A percentile compares a stretch with the other conserved stretches of the same genome.
Evolutionary conservation across 2,888 invertebrate species (phyloP).

Genomic region (Acanthosepion lycidas): DNA sequence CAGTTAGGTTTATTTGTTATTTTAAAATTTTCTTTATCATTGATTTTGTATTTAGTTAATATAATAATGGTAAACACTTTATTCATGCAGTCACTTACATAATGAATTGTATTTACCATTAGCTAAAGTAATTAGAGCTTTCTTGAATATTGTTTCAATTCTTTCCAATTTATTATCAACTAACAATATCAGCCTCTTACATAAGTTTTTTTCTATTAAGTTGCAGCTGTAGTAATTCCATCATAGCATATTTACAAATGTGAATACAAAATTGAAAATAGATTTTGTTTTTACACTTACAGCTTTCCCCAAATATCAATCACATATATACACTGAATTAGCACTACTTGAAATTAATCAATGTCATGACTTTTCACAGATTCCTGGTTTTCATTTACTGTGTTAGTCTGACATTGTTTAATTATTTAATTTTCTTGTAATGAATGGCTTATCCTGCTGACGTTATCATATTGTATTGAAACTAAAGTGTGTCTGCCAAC

Average conservation of each 20-base stretch:
- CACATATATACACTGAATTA: conserved; percentile 24
- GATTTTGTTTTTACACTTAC: background rate
- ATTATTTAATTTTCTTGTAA: background rate
- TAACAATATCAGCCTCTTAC: background rate
- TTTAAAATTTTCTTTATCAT: background rate
- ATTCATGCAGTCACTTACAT: background rate
- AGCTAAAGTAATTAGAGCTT: background rate
- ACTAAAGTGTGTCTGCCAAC: background rate
- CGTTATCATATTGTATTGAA: background rate
- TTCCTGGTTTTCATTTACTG: background rate
- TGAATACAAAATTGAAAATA: background rate
- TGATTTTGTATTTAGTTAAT: background rate
- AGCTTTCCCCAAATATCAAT: background rate
- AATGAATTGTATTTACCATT: background rate
- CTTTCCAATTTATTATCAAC: background rate
- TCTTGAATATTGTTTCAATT: background rate
- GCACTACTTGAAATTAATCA: conserved; percentile 33
- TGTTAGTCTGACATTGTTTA: conserved; percentile 4
- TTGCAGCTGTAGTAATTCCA: conserved; percentile 1
- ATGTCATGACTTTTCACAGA: background rate
- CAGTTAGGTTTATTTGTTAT: background rate
- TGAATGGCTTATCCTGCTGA: conserved; percentile 33
- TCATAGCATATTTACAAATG: background rate
- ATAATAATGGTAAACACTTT: background rate
- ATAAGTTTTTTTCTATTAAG: background rate